Conservation (phyloP, 1,140 invertebrate genomes). For the Bombus cullumanus region DNA sequence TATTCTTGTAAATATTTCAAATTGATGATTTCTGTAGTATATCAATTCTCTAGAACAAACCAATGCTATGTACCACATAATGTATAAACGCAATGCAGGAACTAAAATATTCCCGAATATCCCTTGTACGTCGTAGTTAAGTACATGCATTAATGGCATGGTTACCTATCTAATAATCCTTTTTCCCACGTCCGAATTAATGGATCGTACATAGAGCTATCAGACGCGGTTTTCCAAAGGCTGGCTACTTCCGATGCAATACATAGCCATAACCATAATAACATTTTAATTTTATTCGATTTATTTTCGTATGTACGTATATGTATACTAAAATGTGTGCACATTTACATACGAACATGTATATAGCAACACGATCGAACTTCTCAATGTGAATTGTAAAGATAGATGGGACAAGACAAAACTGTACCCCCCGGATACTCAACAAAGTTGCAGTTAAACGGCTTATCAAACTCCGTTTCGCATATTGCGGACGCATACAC, state of each 20-base stretch:
- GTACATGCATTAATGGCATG: conserved; percentile 25
- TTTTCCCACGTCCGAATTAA: conserved; percentile 45
- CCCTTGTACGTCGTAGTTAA: not conserved
- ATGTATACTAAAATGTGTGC: no score
- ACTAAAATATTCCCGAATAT: conserved; percentile 28
- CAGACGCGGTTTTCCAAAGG: conserved; percentile 23
- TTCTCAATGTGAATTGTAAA: not conserved
- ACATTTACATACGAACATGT: no score
- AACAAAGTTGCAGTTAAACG: conserved; percentile 21
- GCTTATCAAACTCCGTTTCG: conserved; percentile 36
- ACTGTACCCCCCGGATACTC: not conserved
- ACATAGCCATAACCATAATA: not conserved
- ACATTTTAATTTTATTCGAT: no score
- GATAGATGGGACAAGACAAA: not conserved
- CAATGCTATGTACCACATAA: not conserved
- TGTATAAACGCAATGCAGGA: not conserved
- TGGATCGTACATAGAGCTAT: not conserved
- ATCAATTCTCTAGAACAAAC: no score
- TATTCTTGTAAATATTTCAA: no score
- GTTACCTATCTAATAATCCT: conserved; percentile 37
- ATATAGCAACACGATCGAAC: not conserved
- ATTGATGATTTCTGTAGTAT: no score
- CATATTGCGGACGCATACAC: conserved; percentile 32
- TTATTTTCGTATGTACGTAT: no score
- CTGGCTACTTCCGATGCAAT: conserved; percentile 4